Evolutionary conservation across 1,140 invertebrate genomes (phyloP), one percentile per base, ranked within the genome.

Genomic region (Platyscapa corneri): DNA sequence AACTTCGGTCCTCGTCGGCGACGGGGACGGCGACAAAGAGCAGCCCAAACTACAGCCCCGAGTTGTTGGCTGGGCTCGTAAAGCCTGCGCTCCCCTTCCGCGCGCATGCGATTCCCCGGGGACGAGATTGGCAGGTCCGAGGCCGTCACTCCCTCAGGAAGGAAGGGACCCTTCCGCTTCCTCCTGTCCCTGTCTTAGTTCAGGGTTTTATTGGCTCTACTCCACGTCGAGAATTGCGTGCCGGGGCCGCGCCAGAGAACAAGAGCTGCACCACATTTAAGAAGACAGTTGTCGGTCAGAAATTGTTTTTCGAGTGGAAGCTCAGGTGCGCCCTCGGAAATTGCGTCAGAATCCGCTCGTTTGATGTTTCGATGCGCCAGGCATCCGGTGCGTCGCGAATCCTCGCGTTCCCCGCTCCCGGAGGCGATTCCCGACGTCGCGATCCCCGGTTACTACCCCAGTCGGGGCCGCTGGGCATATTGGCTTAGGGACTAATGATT

Each of bases 71-170:
- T 53, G 2, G 6, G 23, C 56, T 60, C 56, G 56, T 60, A 60
- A 60, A 53, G 8, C 18, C 7, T 60, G 20, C 23, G 56, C 23
- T 60, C 56, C 3, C 10, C 3, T 60, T 60, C 14, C 18, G 3
- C 10, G 56, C 6, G 3, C 14, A 23, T 2, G 23, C 56, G 56
- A 27, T 60, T 78, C 76, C 53, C 53, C 34, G 0, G 79, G 64
- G 79, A 70, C n/a, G 37, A 74, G 67, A 82, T 82, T 82, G 80
- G 67, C 49, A 74, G 80, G 67, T 60, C 67, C 46, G 64, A 42
- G 1, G 79, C 65, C 23, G 20, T 42, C 12, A n/a, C n/a, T n/a
- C 34, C 49, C 49, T 53, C 49, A 10, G 67, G 49, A 53, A 18
- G 49, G 49, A 53, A 53, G 49, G 18, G 49, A 53, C 49, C 27